Base-by-base conservation (phyloP, 2,888 invertebrate species). In the Sphaerophoria taeniata region DNA sequence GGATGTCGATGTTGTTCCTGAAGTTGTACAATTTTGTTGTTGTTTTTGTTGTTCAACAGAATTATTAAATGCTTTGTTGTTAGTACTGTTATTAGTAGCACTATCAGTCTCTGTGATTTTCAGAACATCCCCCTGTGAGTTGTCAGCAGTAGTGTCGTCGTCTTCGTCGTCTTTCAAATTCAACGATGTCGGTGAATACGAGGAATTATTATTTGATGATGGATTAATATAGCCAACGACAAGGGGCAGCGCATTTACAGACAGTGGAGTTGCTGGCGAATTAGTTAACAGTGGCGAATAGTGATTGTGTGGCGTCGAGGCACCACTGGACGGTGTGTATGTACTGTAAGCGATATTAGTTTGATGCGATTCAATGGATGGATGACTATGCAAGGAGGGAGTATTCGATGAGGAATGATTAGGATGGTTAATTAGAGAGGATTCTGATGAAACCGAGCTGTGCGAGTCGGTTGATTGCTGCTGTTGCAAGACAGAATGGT, bases 401-500 rank as follows among this genome's bases (percentile, higher is more conserved):
- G 90, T 89, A 56, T 89, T 89, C 61, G 89, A 89, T 81, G 89
- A 91, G 72, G 90, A 89, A 81, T 85, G 85, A 73, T 81, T 81
- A 39, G 85, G 85, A 77, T 85, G 80, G 47, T 85, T 85, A 74
- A 34, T 53, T 73, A 85, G 70, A 61, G 85, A 85, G 65, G 91
- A 91, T 83, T 91, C 92, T 72, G 91, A 92, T 87, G 92, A 90
- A 67, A 89, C 90, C 53, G 89, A 85, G 65, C 85, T 85, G 39
- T 85, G 85, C 3, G 91, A 91, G 87, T 88, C 94, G 92, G 88
- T 93, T 91, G 92, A 93, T 69, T 89, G 93, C 90, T 95, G 92
- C 88, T 94, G 94, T 89, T 94, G 91, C 88, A 91, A 82, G 73
- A 88, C 34, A 7, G 76, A 70, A 81, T 72, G 89, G 91, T 76